These are phyloP conservation scores for Chironomus riparius DNA, from an alignment of 2,888 invertebrate genomes.

Conservation along the genomic window DNA sequence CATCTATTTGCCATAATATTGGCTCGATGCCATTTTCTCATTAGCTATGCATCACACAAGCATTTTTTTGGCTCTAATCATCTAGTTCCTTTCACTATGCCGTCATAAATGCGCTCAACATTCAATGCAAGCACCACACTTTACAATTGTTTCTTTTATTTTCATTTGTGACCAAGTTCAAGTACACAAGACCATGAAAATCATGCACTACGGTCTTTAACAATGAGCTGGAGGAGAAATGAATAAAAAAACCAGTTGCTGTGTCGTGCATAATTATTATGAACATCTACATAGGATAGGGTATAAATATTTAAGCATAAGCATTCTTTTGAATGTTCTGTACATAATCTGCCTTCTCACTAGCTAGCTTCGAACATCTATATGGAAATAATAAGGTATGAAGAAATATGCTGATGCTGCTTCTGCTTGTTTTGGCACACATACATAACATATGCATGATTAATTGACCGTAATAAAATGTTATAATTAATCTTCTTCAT, in stretches of 20 bases:
- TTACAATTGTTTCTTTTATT: too few relatives aligned
- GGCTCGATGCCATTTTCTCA: not conserved
- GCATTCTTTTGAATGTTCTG: too few relatives aligned
- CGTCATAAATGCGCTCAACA: too few relatives aligned
- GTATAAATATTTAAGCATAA: not conserved
- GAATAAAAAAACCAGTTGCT: constrained; percentile 1
- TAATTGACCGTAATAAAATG: constrained; percentile 2
- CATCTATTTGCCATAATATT: not conserved
- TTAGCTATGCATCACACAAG: too few relatives aligned
- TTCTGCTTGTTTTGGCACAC: not conserved
- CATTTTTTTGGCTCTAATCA: too few relatives aligned
- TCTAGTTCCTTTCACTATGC: too few relatives aligned
- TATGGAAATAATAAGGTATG: not conserved
- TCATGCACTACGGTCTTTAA: not conserved
- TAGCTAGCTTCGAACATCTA: not conserved
- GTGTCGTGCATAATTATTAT: constrained; percentile 2
- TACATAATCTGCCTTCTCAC: not conserved
- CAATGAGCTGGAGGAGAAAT: not conserved
- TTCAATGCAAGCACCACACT: too few relatives aligned
- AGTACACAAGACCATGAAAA: not conserved
- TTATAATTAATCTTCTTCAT: not conserved
- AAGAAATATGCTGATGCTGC: not conserved
- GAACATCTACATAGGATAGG: not conserved
- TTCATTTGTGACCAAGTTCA: constrained; percentile 17
- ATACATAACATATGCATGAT: not conserved